A percentile compares a stretch with the other conserved stretches of the same genome.
Conservation (phyloP, 2,113 vertebrate species). For the Caracal caracal region DNA sequence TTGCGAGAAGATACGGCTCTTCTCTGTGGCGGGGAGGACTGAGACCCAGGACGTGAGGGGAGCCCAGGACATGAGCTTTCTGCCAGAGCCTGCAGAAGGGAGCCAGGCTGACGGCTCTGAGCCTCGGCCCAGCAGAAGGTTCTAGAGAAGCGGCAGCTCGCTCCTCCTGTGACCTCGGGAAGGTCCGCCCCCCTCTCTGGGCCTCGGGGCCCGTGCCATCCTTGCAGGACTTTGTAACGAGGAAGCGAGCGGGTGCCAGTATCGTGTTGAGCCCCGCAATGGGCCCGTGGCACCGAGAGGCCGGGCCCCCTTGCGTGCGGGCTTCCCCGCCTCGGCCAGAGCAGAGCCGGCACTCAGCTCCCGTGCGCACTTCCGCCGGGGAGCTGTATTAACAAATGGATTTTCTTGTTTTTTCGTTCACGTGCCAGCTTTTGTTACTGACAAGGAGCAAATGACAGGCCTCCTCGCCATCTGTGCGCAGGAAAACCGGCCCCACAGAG, state of each 20-base stretch:
- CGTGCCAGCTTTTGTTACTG: background rate
- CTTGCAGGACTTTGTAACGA: rapidly evolving
- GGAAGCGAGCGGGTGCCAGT: rapidly evolving
- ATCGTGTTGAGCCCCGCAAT: rapidly evolving
- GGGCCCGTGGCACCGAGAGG: rapidly evolving
- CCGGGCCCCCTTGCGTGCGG: background rate
- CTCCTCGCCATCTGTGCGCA: background rate
- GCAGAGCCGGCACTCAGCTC: rapidly evolving
- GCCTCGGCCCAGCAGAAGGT: background rate
- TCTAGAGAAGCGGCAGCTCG: background rate
- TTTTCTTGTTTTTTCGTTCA: background rate
- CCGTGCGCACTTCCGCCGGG: rapidly evolving
- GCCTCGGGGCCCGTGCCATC: rapidly evolving
- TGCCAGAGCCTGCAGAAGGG: rapidly evolving
- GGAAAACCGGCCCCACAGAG: background rate
- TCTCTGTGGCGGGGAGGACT: background rate
- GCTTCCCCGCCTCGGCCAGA: rapidly evolving
- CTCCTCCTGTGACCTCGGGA: background rate
- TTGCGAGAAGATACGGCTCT: rapidly evolving
- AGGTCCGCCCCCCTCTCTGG: too few species aligned
- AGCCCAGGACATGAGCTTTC: rapidly evolving
- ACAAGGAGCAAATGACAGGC: background rate
- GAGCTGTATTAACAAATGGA: background rate
- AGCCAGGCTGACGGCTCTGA: background rate
- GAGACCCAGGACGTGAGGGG: background rate